phyloP scores from a whole-genome alignment of 2,113 vertebrate genomes.

The Butorides virescens region DNA sequence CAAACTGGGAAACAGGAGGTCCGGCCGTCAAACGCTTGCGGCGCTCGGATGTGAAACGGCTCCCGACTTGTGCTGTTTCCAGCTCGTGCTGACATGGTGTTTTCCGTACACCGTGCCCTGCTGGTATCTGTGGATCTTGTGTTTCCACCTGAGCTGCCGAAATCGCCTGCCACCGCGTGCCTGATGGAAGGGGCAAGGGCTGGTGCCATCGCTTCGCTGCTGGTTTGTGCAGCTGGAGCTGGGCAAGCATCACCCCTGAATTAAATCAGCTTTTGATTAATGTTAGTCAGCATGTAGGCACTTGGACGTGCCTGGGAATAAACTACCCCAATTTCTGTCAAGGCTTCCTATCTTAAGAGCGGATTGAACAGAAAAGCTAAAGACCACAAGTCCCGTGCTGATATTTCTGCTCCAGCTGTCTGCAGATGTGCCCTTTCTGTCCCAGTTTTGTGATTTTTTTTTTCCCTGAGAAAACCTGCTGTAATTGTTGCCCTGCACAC shows the following conservation, averaged over 20 bases:
- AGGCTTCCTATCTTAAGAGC: rapidly evolving
- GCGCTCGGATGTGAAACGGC: not conserved
- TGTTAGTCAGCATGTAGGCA: rapidly evolving
- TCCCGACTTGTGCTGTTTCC: not conserved
- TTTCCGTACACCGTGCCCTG: rapidly evolving
- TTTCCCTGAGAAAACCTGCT: not conserved
- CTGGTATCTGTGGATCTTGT: not conserved
- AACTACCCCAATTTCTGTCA: not conserved
- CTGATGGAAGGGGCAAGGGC: not conserved
- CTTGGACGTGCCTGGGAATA: not conserved
- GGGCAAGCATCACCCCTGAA: not conserved
- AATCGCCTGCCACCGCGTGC: not conserved
- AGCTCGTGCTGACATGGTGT: rapidly evolving
- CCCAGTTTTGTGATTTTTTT: not conserved
- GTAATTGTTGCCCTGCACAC: not conserved
- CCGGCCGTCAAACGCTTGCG: rapidly evolving
- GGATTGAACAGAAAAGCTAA: not conserved
- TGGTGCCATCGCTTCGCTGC: not conserved
- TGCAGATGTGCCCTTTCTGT: not conserved
- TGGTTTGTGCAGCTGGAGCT: not conserved
- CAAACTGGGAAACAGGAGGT: not conserved
- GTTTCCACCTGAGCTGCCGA: not conserved
- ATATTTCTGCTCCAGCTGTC: not conserved
- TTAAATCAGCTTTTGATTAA: not conserved
- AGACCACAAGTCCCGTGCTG: not conserved